Evolutionary conservation across 2,888 invertebrate species (phyloP).

Genomic region (Drosophila subquinaria): DNA sequence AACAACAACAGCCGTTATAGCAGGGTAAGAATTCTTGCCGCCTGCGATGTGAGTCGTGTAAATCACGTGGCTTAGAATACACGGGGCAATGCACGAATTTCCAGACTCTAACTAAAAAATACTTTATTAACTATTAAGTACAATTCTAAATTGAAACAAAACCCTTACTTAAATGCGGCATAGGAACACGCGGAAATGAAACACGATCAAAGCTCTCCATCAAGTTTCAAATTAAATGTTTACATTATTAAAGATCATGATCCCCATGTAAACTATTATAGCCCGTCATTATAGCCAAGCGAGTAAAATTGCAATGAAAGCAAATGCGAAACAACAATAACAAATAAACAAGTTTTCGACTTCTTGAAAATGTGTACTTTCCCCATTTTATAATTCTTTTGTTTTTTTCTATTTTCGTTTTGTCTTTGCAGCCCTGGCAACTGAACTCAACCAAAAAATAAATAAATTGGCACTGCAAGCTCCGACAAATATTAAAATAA

Average conservation of each 20-base stretch:
- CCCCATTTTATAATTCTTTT: constrained; percentile 11
- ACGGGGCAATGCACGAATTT: constrained; percentile 9
- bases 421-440: constrained; percentile 52
- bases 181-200: constrained; percentile 14
- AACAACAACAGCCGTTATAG: constrained; percentile 24
- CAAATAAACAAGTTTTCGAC: constrained; percentile 18
- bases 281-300: constrained; percentile 6
- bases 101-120: constrained; percentile 5
- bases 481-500: constrained; percentile 14
- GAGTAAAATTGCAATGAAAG: constrained; percentile 3
- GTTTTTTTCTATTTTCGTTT: constrained; percentile 11
- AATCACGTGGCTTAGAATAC: constrained; percentile 61
- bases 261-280: not conserved
- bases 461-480: constrained; percentile 21
- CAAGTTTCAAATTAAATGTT: constrained; percentile 8
- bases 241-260: constrained; percentile 5
- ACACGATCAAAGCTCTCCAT: constrained; percentile 8
- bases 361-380: constrained; percentile 12
- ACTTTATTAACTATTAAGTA: not conserved
- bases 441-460: constrained; percentile 47
- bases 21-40: constrained; percentile 38
- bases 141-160: not conserved
- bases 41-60: constrained; percentile 24
- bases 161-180: not conserved
- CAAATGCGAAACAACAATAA: not conserved